Base-by-base conservation (phyloP, 2,888 invertebrate species). In the Tetramorium bicarinatum region DNA sequence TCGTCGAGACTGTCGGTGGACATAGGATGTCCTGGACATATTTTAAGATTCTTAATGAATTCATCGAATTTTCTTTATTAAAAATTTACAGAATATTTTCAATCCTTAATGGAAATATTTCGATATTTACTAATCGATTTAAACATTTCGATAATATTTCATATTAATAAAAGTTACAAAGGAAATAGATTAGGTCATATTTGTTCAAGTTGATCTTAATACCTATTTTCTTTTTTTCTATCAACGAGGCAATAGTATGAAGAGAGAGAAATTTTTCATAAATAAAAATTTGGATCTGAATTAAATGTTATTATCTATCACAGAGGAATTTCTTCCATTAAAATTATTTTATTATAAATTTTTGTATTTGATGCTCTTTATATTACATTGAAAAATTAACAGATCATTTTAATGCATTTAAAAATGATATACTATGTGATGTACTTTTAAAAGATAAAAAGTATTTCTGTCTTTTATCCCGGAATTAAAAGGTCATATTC, bases 401-500 rank as follows among this genome's bases (percentile, higher is more conserved):
- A 47, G 18, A 47, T 66, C 25, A 69, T 69, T 69, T 52, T 52
- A 34, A 34, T 49, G 13, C 18, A 69, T 69, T 52, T 49, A 47
- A n/a, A 52, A 59, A 25, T 59, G 18, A 59, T 56, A 64, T 64
- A 41, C 7, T 41, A 59, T 1, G 21, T 7, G 59, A 56, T 41
- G 44, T 66, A 75, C 15, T 62, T 62, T 47, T 21, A 38, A 21
- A 62, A 29, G 18, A 7, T 34, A 75, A 62, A 34, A 18, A 76
- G 38, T 21, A 44, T 49, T 49, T 49, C 21, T 76, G 1, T 34
- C 11, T 49, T 38, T 49, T 49, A 64, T 25, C 25, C 13, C 34
- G 11, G n/a, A 38, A 13, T 52, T 75, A 41, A 77, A 49, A 64
- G 29, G 62, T 82, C 81, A 59, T 47, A 62, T 54, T 64, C 29